Evolutionary conservation across 2,113 vertebrate genomes (phyloP).

Genomic region (Corydoras maculifer): DNA sequence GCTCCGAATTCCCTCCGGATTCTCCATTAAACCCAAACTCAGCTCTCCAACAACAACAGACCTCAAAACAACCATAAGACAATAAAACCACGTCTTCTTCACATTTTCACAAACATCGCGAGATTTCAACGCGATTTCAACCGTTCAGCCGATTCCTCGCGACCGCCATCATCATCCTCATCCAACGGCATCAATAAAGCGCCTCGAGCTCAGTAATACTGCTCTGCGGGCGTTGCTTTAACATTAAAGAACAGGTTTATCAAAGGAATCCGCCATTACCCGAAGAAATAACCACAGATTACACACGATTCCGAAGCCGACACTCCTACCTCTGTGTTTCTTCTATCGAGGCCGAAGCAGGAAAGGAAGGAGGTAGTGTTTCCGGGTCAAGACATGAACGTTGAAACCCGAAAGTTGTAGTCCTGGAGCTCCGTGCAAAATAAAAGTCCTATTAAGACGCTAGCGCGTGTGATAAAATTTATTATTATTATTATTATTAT

Average conservation of each 20-base stretch:
- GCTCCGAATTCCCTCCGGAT: no score
- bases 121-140: no score
- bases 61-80: no score
- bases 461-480: neutral
- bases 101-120: no score
- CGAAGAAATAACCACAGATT: constrained; percentile 27
- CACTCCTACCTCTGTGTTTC: constrained; percentile 51
- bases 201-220: neutral
- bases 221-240: neutral
- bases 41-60: no score
- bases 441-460: constrained; percentile 25
- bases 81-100: no score
- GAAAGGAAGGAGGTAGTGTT: constrained; percentile 61
- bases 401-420: constrained; percentile 26
- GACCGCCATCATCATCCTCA: no score
- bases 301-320: constrained; percentile 33
- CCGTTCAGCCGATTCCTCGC: no score
- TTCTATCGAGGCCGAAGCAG: constrained; percentile 59
- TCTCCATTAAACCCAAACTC: no score
- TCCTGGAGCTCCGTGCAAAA: neutral
- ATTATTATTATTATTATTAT: no score
- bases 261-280: neutral
- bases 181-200: neutral
- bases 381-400: constrained; percentile 51
- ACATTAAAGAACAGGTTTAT: neutral